Evolutionary conservation across 2,888 invertebrate species (phyloP).

Genomic region (Sialis fuliginosa): DNA sequence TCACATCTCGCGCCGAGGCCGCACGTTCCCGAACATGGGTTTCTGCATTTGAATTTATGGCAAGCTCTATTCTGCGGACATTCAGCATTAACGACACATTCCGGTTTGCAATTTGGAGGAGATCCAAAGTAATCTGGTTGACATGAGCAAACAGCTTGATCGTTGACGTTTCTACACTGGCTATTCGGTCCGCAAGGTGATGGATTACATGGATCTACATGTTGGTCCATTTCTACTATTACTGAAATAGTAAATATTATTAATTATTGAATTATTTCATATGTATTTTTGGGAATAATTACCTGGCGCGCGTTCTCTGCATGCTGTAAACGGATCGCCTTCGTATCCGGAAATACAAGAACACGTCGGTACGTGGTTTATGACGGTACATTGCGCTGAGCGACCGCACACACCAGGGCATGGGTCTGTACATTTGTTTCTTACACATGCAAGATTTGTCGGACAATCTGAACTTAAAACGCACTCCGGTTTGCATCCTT

Average conservation of each 20-base stretch:
- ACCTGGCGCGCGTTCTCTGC: conserved; percentile 20
- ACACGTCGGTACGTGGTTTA: conserved; percentile 76
- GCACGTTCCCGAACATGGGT: conserved; percentile 60
- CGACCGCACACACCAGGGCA: conserved; percentile 73
- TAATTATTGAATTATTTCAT: not conserved
- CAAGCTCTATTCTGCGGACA: conserved; percentile 55
- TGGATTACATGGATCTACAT: conserved; percentile 43
- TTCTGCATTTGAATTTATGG: conserved; percentile 53
- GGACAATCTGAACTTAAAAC: conserved; percentile 73
- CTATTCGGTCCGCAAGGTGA: conserved; percentile 64
- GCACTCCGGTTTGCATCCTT: conserved; percentile 75
- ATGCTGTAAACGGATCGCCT: conserved; percentile 53
- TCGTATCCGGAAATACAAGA: conserved; percentile 52
- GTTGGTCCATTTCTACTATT: not conserved
- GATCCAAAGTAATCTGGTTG: conserved; percentile 47
- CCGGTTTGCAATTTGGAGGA: conserved; percentile 59
- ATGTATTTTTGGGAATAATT: conserved; percentile 8
- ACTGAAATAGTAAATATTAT: not conserved
- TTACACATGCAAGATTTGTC: conserved; percentile 62
- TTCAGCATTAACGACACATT: conserved; percentile 60
- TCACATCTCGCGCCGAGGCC: conserved; percentile 53
- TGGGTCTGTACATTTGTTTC: conserved; percentile 71
- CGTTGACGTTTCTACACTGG: conserved; percentile 44
- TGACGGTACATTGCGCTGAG: conserved; percentile 66
- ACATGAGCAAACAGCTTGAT: conserved; percentile 58